These are phyloP conservation scores for Peromyscus polionotus DNA, from an alignment of 2,113 vertebrate species.

Conservation along the genomic window DNA sequence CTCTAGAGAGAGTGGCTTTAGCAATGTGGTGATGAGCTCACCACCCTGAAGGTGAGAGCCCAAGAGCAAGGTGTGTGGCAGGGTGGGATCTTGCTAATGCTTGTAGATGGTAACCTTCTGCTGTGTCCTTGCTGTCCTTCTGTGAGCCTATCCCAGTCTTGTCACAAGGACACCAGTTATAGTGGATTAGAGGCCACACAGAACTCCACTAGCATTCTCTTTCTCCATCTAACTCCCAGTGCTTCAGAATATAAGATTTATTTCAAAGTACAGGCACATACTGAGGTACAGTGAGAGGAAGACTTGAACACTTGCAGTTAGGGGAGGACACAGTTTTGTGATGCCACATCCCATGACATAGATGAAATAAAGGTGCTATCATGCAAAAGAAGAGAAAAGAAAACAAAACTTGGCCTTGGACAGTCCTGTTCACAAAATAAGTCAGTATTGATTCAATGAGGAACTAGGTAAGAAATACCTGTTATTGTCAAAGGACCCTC, in stretches of 20 bases:
- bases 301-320: background rate
- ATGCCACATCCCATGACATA: background rate
- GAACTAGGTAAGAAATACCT: background rate
- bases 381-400: background rate
- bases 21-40: background rate
- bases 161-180: background rate
- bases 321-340: background rate
- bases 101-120: rapidly evolving
- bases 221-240: background rate
- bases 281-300: background rate
- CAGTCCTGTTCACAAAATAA: background rate
- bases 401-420: background rate
- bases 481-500: too few relatives aligned
- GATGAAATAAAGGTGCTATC: background rate
- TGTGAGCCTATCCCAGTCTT: background rate
- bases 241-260: background rate
- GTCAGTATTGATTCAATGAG: background rate
- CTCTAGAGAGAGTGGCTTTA: background rate
- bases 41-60: background rate
- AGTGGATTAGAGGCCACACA: background rate
- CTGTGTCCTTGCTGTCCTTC: background rate
- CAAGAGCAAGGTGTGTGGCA: background rate
- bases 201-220: background rate
- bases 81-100: background rate
- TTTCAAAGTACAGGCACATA: background rate